Conservation (phyloP, 2,888 invertebrate species). For the Microctonus hyperodae region DNA sequence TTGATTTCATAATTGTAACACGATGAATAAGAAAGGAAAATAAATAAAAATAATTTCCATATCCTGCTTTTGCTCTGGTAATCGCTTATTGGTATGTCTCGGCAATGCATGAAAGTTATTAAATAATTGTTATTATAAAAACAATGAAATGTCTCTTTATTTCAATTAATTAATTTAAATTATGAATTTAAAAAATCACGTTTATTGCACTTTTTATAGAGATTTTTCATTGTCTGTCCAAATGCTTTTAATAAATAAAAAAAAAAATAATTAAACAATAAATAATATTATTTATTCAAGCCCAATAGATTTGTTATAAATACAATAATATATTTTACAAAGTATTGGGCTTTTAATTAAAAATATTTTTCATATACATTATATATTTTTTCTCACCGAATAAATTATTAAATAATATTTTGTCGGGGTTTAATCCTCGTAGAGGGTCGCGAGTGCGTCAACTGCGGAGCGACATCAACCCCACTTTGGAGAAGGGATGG, state of each 20-base stretch:
- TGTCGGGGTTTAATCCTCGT: constrained; percentile 33
- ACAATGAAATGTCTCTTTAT: constrained; percentile 15
- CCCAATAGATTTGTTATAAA: neutral
- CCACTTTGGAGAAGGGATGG: constrained; percentile 98
- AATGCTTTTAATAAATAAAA: neutral
- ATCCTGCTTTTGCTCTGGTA: constrained; percentile 64
- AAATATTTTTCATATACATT: neutral
- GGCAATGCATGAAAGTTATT: constrained; percentile 57
- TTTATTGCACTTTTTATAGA: constrained; percentile 7
- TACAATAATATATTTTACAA: neutral
- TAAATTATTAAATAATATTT: constrained; percentile 7
- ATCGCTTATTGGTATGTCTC: constrained; percentile 62
- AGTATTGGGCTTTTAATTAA: neutral
- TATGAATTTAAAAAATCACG: constrained; percentile 18
- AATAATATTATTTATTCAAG: constrained; percentile 7
- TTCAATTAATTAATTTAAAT: neutral
- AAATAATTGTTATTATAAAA: constrained; percentile 28
- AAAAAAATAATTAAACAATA: neutral
- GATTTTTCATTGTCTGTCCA: constrained; percentile 11
- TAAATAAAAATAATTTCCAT: constrained; percentile 43
- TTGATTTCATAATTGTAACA: neutral
- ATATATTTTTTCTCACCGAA: neutral
- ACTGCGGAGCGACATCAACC: constrained; percentile 98
- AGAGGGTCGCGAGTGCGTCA: constrained; percentile 78
- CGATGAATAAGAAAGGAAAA: constrained; percentile 8